Evolutionary conservation across 2,888 invertebrate species (phyloP).

Genomic region (Thecocarcelia acutangulata): DNA sequence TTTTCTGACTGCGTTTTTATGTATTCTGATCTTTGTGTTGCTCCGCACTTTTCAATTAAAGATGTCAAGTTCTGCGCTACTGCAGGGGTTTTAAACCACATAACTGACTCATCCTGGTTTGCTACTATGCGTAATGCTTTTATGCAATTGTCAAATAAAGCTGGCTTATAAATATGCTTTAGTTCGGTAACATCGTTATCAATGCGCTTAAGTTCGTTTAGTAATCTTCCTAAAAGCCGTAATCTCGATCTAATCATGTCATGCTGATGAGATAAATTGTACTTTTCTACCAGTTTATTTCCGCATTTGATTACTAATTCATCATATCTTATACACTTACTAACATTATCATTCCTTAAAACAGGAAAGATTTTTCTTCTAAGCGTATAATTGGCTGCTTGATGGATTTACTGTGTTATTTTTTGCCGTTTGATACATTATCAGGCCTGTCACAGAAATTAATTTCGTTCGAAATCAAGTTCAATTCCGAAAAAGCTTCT

Average conservation of each 20-base stretch:
- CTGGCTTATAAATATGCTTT: conserved; percentile 9
- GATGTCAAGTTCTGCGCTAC: conserved; percentile 29
- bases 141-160: conserved; percentile 3
- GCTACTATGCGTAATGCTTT: conserved; percentile 24
- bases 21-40: not conserved
- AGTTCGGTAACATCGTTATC: not conserved
- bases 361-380: conserved; percentile 16
- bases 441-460: no score
- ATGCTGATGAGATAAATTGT: conserved; percentile 13
- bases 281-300: conserved; percentile 32
- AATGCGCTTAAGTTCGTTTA: conserved; percentile 8
- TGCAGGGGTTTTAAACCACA: conserved; percentile 25
- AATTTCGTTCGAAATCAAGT: no score
- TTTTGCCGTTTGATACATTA: no score
- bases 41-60: conserved; percentile 34
- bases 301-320: conserved; percentile 34
- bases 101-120: conserved; percentile 9
- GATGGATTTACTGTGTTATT: conserved; percentile 1
- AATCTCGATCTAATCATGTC: conserved; percentile 24
- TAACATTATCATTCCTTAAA: conserved; percentile 1
- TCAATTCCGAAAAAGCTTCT: no score
- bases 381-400: conserved; percentile 1
- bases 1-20: not conserved
- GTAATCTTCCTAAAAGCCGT: conserved; percentile 22
- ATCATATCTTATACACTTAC: conserved; percentile 21